Conservation (phyloP, 2,888 invertebrate genomes). For the Fabriciana adippe region DNA sequence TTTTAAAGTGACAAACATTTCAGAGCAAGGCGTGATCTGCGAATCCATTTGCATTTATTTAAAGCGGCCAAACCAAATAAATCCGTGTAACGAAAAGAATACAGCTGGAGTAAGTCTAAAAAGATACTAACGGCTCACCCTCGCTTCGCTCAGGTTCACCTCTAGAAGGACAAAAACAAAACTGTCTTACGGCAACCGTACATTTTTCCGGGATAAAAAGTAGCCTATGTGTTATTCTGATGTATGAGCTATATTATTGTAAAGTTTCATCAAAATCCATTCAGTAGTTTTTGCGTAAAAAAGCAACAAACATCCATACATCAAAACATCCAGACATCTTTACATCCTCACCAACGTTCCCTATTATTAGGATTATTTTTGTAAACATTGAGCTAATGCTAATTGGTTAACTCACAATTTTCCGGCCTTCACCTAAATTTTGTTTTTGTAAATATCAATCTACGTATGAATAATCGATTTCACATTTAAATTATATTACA, state of each 20-base stretch:
- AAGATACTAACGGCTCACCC: too few relatives aligned
- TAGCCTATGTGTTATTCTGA: too few relatives aligned
- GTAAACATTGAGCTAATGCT: constrained; percentile 30
- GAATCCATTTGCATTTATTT: constrained; percentile 21
- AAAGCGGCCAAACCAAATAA: constrained; percentile 1
- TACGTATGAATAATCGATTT: constrained; percentile 13
- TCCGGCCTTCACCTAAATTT: constrained; percentile 40
- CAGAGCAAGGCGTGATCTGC: constrained; percentile 10
- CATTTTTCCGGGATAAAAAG: too few relatives aligned
- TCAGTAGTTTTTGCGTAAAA: too few relatives aligned
- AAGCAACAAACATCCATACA: background rate
- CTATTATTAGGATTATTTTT: constrained; percentile 8
- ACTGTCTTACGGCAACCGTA: too few relatives aligned
- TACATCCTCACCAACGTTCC: too few relatives aligned
- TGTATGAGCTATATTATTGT: too few relatives aligned
- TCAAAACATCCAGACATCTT: too few relatives aligned
- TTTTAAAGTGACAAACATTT: constrained; percentile 8
- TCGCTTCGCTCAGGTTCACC: too few relatives aligned
- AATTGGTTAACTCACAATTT: constrained; percentile 31
- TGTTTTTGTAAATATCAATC: constrained; percentile 31
- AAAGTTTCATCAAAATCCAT: too few relatives aligned
- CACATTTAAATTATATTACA: background rate
- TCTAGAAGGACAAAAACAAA: too few relatives aligned
- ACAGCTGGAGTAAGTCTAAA: constrained; percentile 13
- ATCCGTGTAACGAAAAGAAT: constrained; percentile 5